Evolutionary conservation across 2,888 invertebrate genomes (phyloP), one percentile per base, ranked within the genome.

Genomic region (Lithophane socia): DNA sequence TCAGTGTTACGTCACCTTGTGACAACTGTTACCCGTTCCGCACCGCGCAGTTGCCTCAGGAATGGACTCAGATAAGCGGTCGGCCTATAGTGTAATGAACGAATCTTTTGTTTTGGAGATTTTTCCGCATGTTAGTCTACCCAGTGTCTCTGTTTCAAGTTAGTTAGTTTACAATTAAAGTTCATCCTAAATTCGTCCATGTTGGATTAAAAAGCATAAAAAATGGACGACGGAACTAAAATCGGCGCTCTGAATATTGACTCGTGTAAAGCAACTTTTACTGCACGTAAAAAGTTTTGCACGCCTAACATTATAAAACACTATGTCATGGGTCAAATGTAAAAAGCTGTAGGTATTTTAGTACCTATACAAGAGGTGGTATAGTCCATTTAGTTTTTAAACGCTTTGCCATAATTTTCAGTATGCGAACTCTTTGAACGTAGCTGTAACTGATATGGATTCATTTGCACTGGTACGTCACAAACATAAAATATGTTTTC

Each of bases 241-340:
- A 54, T 42, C n/a, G n/a, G 67, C 64, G 18, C 29, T 67, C 61
- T 68, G 16, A 77, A 64, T 82, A 74, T 82, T 79, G 68, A 68
- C 47, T 61, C 66, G n/a, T 21, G 49, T 72, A 64, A 75, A 61
- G 24, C 54, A 61, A 68, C 73, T 67, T 83, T 71, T 37, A 63
- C 68, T 71, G 24, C 16, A 44, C 56, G 42, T 71, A 68, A 73
- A 82, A 85, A 75, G 24, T 81, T 82, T 85, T 73, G 69, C 70
- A 73, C 52, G 64, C 71, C 37, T 18, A 18, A 44, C 29, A 73
- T 24, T 58, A 56, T 77, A 56, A 49, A 67, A 47, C 54, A 64
- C 52, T 73, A 65, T 73, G 64, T 70, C 71, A 69, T 75, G 64
- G 13, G 56, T 61, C 44, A 70, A 70, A 82, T 49, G 12, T 65